Conservation (phyloP, 2,113 vertebrate genomes). For the Phalacrocorax aristotelis region DNA sequence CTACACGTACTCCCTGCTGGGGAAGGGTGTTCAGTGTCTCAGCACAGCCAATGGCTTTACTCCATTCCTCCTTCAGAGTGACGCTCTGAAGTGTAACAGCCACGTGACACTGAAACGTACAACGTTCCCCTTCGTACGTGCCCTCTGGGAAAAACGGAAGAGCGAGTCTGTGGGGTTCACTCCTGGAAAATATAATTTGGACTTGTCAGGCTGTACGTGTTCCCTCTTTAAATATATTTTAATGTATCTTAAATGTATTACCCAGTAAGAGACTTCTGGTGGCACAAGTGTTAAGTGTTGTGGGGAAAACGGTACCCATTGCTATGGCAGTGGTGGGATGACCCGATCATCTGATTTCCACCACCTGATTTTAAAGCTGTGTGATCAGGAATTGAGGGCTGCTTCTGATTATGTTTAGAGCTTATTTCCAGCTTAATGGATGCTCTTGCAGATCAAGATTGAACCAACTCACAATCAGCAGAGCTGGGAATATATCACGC, state of each 20-base stretch:
- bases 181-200: neutral
- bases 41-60: neutral
- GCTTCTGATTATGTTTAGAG: neutral
- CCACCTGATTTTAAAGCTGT: neutral
- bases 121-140: neutral
- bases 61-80: neutral
- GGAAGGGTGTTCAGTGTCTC: neutral
- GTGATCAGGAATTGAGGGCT: neutral
- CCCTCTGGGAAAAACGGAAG: neutral
- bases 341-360: neutral
- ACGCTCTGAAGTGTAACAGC: neutral
- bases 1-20: neutral
- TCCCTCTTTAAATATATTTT: neutral
- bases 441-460: neutral
- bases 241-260: neutral
- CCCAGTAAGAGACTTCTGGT: neutral
- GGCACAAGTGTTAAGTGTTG: neutral
- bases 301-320: neutral
- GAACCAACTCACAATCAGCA: neutral
- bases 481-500: neutral
- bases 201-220: rapidly evolving
- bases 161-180: neutral
- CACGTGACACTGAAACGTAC: neutral
- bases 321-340: neutral
- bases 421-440: neutral